Conservation (phyloP, 2,888 invertebrate species). For the Tiphia femorata region DNA sequence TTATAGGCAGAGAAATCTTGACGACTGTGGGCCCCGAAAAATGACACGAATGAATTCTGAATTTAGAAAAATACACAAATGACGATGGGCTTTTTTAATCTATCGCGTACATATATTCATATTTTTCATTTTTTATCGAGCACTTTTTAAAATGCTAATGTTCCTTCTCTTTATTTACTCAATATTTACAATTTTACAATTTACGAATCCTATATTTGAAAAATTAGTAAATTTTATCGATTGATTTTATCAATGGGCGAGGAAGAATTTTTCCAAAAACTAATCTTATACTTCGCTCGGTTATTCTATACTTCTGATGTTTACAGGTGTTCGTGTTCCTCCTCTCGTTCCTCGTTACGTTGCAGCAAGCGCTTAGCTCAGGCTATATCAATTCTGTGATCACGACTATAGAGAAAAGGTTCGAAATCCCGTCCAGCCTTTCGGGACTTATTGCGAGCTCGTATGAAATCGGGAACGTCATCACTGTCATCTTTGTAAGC, state of each 20-base stretch:
- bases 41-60: no score
- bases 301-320: no score
- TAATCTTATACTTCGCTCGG: background rate
- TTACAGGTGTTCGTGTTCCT: constrained; percentile 89
- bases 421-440: constrained; percentile 93
- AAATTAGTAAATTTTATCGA: background rate
- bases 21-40: no score
- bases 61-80: no score
- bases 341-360: constrained; percentile 88
- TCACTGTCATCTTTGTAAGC: constrained; percentile 95
- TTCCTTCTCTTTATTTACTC: no score
- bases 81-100: no score
- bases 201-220: background rate
- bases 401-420: constrained; percentile 95
- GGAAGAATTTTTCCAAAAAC: background rate
- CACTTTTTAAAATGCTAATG: no score
- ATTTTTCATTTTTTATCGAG: no score
- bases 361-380: constrained; percentile 91
- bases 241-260: background rate
- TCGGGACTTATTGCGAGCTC: constrained; percentile 94
- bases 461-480: constrained; percentile 95
- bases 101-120: no score
- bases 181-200: background rate
- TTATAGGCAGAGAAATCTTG: no score
- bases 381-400: constrained; percentile 96